A percentile compares a stretch with the other conserved stretches of the same genome.
These are phyloP conservation scores for Ptychobarbus kaznakovi DNA, from an alignment of 2,797 vertebrate species.

Conservation along the genomic window DNA sequence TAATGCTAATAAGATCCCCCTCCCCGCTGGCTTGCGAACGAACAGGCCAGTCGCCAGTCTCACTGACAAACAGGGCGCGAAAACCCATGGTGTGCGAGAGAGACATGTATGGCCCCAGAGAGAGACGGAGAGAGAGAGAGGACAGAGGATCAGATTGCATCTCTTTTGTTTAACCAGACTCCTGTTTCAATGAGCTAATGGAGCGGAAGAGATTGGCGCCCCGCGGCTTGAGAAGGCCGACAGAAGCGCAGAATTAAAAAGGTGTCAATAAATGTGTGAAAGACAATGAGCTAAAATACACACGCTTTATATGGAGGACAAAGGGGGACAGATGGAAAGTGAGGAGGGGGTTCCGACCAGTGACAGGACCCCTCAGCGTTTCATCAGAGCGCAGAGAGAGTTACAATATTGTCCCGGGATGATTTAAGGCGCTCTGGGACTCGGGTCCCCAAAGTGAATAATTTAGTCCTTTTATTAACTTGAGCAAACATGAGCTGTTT, in stretches of 20 bases:
- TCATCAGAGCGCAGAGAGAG: slow-evolving; percentile 77
- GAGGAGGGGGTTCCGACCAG: slow-evolving; percentile 64
- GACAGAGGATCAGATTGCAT: slow-evolving; percentile 77
- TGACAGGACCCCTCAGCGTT: slow-evolving; percentile 76
- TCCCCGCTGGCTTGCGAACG: slow-evolving; percentile 66
- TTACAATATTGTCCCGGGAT: slow-evolving; percentile 77
- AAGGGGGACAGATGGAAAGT: slow-evolving; percentile 90
- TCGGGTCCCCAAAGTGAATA: slow-evolving; percentile 78
- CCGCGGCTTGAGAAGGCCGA: slow-evolving; percentile 74
- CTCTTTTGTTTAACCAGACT: slow-evolving; percentile 85
- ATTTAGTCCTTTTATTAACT: slow-evolving; percentile 84
- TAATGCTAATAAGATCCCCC: slow-evolving; percentile 80
- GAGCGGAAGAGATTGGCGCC: slow-evolving; percentile 90
- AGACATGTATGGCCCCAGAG: slow-evolving; percentile 26
- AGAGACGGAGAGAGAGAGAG: slow-evolving; percentile 24
- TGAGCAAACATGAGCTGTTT: slow-evolving; percentile 81
- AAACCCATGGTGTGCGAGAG: slow-evolving; percentile 34
- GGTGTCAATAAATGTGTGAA: slow-evolving; percentile 80
- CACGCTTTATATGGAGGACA: slow-evolving; percentile 73
- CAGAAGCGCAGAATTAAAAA: slow-evolving; percentile 80
- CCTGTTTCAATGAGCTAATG: slow-evolving; percentile 92
- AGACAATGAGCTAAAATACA: slow-evolving; percentile 88
- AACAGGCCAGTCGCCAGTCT: slow-evolving; percentile 58
- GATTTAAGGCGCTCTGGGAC: slow-evolving; percentile 76
- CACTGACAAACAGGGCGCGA: slow-evolving; percentile 39